A percentile compares a stretch with the other conserved stretches of the same genome.
Conservation (phyloP, 1,140 invertebrate species). For the Sitophilus oryzae region DNA sequence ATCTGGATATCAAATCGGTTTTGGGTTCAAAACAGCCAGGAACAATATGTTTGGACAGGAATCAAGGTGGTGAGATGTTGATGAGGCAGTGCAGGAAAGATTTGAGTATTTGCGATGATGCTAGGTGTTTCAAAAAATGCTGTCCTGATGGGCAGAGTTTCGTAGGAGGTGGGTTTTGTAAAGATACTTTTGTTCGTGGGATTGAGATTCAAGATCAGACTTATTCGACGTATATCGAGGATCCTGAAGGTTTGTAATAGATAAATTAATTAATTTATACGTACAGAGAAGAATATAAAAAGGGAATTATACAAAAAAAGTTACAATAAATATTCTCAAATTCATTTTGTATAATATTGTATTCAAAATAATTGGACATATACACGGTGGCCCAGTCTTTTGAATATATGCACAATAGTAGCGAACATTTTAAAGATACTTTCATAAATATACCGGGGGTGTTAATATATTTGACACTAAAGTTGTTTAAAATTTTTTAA, state of each 20-base stretch:
- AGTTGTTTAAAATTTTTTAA: too few species aligned
- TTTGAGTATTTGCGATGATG: slow-evolving; percentile 17
- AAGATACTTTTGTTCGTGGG: slow-evolving; percentile 28
- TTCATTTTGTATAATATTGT: too few species aligned
- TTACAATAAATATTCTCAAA: too few species aligned
- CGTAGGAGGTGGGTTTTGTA: slow-evolving; percentile 25
- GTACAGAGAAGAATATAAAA: not conserved
- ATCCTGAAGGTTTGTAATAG: slow-evolving; percentile 25
- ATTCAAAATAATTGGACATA: too few species aligned
- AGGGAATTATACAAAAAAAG: not conserved
- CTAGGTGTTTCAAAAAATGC: slow-evolving; percentile 31
- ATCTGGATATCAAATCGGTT: too few species aligned
- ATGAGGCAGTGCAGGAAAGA: slow-evolving; percentile 27
- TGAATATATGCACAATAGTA: too few species aligned
- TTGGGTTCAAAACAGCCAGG: slow-evolving; percentile 1
- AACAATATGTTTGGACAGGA: slow-evolving; percentile 26
- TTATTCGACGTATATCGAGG: slow-evolving; percentile 22
- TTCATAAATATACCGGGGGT: too few species aligned
- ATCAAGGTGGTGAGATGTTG: slow-evolving; percentile 10
- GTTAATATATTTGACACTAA: too few species aligned
- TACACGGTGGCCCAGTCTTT: too few species aligned
- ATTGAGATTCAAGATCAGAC: slow-evolving; percentile 13
- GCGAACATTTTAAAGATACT: too few species aligned
- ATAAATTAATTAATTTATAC: not conserved
- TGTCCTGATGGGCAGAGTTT: slow-evolving; percentile 36